These are phyloP conservation scores for Hypothenemus hampei DNA, from an alignment of 1,140 invertebrate genomes.

Conservation along the genomic window DNA sequence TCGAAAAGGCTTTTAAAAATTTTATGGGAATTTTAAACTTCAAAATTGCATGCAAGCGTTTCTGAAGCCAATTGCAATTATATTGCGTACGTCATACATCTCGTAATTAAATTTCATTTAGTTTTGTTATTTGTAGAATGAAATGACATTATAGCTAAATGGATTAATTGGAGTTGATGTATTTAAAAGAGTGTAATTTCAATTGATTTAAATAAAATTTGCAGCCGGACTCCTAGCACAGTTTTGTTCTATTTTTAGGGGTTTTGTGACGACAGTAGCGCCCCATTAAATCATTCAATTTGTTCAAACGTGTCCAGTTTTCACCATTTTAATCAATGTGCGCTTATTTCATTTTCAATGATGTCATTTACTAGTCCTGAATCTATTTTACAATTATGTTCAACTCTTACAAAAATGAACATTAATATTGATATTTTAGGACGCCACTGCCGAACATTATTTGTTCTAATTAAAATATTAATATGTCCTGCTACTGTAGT, in stretches of 20 bases:
- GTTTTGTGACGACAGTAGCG: constrained; percentile 12
- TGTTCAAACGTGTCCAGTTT: too few species aligned
- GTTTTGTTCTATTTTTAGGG: constrained; percentile 33
- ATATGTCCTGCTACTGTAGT: constrained; percentile 24
- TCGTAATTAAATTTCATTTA: constrained; percentile 25
- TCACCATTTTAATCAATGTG: constrained; percentile 1
- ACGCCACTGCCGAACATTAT: constrained; percentile 19
- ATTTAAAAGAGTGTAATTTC: constrained; percentile 33
- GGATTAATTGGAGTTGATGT: constrained; percentile 30
- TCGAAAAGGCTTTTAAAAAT: too few species aligned
- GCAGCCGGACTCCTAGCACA: constrained; percentile 14
- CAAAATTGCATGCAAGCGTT: too few species aligned
- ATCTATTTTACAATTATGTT: too few species aligned
- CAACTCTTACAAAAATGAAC: too few species aligned
- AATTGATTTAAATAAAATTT: constrained; percentile 36
- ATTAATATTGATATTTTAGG: too few species aligned
- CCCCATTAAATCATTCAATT: too few species aligned
- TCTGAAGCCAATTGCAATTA: constrained; percentile 18
- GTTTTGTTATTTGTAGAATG: constrained; percentile 28
- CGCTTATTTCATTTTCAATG: too few species aligned
- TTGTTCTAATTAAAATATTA: constrained; percentile 37
- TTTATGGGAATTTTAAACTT: too few species aligned
- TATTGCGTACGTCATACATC: constrained; percentile 15
- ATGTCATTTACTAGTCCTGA: too few species aligned
- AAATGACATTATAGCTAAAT: constrained; percentile 28